A percentile compares a stretch with the other conserved stretches of the same genome.
Conservation (phyloP, 2,113 vertebrate genomes). For the Lagopus leucura region DNA sequence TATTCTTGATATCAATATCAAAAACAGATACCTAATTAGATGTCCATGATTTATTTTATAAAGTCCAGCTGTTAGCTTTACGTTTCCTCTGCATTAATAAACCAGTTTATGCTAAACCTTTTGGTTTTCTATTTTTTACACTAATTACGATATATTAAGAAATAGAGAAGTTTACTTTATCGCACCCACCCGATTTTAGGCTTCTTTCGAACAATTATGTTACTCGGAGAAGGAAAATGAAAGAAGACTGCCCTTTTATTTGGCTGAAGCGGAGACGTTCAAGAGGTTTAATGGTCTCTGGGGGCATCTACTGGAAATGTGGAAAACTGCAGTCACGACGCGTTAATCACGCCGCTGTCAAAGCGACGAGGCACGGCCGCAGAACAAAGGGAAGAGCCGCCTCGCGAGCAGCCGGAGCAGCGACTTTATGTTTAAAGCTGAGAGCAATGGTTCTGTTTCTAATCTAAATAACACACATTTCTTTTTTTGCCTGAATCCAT, state of each 20-base stretch:
- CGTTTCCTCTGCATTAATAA: background rate
- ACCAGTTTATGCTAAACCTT: background rate
- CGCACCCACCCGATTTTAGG: background rate
- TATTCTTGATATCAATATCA: background rate
- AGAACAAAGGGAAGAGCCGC: background rate
- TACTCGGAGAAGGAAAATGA: background rate
- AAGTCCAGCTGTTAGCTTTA: background rate
- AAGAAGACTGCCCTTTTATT: background rate
- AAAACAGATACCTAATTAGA: background rate
- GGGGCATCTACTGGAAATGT: slow-evolving; percentile 91
- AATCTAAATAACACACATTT: background rate
- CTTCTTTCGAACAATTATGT: background rate
- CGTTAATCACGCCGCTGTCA: background rate
- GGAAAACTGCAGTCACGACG: slow-evolving; percentile 80
- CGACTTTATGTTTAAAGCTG: background rate
- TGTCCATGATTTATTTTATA: background rate
- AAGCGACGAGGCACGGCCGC: background rate
- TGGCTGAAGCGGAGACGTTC: background rate
- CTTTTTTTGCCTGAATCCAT: background rate
- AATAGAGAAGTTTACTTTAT: background rate
- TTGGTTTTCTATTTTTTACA: background rate
- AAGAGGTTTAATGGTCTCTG: slow-evolving; percentile 86
- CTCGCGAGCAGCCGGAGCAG: no score
- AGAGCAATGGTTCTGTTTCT: rapidly evolving
- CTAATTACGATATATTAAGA: background rate